Evolutionary conservation across 2,113 vertebrate species (phyloP).

Genomic region (Rhinoptilus africanus): DNA sequence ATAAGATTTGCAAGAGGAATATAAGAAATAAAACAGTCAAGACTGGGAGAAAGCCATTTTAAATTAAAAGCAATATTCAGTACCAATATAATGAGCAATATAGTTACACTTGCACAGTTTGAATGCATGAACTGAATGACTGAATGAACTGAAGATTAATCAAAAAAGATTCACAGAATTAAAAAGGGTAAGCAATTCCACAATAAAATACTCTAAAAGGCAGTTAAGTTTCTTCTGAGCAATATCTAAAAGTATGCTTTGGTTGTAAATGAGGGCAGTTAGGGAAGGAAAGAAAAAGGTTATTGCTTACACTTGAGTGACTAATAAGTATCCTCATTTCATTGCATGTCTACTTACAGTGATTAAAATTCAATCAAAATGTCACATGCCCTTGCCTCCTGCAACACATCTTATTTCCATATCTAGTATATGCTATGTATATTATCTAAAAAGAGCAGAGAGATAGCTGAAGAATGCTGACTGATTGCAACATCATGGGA

Average conservation of each 20-base stretch:
- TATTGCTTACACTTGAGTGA: slow-evolving; percentile 16
- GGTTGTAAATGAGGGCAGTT: slow-evolving; percentile 10
- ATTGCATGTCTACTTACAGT: slow-evolving; percentile 23
- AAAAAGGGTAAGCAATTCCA: neutral
- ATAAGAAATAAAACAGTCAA: neutral
- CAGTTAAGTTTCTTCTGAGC: neutral
- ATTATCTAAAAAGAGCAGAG: slow-evolving; percentile 10
- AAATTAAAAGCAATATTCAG: slow-evolving; percentile 17
- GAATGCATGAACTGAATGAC: neutral
- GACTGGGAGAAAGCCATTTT: neutral
- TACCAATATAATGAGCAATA: neutral
- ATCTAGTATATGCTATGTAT: neutral
- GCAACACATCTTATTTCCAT: slow-evolving; percentile 37
- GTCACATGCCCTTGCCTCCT: neutral
- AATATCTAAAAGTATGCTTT: neutral
- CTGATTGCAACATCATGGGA: neutral
- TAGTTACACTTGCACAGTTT: neutral
- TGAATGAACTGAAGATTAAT: slow-evolving; percentile 15
- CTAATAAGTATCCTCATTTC: slow-evolving; percentile 46
- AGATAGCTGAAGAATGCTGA: slow-evolving; percentile 21
- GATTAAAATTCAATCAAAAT: slow-evolving; percentile 49
- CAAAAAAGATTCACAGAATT: neutral
- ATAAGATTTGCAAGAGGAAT: neutral
- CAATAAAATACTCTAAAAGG: neutral
- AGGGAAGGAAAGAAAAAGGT: neutral